Base-by-base conservation (phyloP, 2,113 vertebrate species). In the Hippocampus zosterae region DNA sequence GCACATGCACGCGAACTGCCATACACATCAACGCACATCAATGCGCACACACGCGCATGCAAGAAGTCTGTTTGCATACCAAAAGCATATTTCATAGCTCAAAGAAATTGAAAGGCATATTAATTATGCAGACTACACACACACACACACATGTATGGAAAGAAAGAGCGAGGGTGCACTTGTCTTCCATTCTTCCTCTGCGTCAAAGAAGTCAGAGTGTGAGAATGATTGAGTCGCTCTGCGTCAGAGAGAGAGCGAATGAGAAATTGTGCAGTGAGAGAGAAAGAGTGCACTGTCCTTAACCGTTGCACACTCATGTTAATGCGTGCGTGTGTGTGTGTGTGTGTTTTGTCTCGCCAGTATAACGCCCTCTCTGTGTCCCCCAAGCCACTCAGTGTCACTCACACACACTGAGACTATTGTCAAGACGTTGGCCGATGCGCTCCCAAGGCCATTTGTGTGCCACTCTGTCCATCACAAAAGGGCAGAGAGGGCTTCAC, bases 351-450 rank as follows among this genome's bases (percentile, higher is more conserved):
- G 83, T 89, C 84, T 86, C 78, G 76, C 81, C 84, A 80, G 83
- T 79, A 91, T 88, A 91, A 91, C 88, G 78, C 84, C 87, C 79
- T 82, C 88, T 90, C 87, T 91, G 89, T 90, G 84, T 64, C 87
- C 80, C 86, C 72, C 71, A 68, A 85, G 79, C 72, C 81, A 74
- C 79, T 78, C 83, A 81, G 81, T 87, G 85, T 86, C 87, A 84
- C 87, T 87, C 84, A 84, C 86, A 85, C 77, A 90, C 90, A 91
- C 87, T 89, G 86, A 87, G 81, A 82, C 87, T 83, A 88, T 91
- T 91, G 88, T 90, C 83, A 83, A 79, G 85, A 81, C 76, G 33
- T 69, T 81, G 84, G 85, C 57, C 68, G 76, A 81, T 64, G 76
- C 25, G 75, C 86, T 84, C 41, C 83, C 73, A 40, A 85, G 83